These are phyloP conservation scores for Allochrocebus solatus DNA, from an alignment of 2,797 vertebrate genomes.

Conservation along the genomic window DNA sequence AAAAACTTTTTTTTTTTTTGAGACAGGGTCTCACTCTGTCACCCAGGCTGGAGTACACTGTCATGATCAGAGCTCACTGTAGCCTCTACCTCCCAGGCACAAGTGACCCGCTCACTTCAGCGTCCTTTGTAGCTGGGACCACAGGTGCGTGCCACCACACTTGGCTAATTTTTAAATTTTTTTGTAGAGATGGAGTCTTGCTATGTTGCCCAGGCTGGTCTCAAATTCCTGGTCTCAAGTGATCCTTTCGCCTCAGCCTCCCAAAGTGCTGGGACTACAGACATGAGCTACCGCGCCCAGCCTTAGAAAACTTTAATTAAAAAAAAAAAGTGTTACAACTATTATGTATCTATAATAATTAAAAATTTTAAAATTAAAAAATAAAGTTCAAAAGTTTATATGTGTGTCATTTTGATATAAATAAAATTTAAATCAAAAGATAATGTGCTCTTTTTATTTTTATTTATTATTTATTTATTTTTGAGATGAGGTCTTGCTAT, in stretches of 20 bases:
- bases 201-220: not conserved
- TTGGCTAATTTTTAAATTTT: not conserved
- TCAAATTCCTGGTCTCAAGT: not conserved
- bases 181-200: not conserved
- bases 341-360: not conserved
- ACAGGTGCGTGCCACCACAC: not conserved
- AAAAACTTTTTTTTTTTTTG: not conserved
- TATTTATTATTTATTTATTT: not conserved
- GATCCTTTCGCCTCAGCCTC: not conserved
- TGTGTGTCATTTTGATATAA: not conserved
- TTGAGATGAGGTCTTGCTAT: not conserved
- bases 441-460: not conserved
- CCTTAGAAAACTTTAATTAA: not conserved
- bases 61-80: not conserved
- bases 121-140: not conserved
- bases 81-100: not conserved
- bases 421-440: slow-evolving; percentile 26
- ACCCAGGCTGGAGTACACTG: not conserved
- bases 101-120: not conserved
- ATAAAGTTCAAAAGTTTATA: not conserved
- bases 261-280: not conserved
- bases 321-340: not conserved
- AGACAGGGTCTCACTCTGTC: not conserved
- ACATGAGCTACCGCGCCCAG: not conserved
- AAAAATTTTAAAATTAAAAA: not conserved